Conservation (phyloP, 2,888 invertebrate genomes). For the Trissolcus japonicus region DNA sequence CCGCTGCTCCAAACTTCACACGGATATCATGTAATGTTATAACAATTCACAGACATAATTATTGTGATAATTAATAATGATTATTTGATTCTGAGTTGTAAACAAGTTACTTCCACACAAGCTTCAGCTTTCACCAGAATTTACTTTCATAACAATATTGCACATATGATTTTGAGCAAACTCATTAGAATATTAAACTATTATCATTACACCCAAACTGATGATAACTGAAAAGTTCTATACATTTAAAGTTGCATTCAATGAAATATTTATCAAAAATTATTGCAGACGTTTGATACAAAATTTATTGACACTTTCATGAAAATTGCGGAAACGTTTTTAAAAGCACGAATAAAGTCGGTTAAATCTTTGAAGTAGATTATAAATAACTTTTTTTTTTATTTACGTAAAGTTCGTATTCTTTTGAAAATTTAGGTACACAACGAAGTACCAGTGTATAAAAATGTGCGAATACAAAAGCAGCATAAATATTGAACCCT, state of each 20-base stretch:
- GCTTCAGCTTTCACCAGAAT: neutral
- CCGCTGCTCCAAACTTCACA: conserved; percentile 28
- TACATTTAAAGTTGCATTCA: too few species aligned
- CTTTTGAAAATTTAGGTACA: conserved; percentile 14
- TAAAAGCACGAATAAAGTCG: too few species aligned
- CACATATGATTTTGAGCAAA: conserved; percentile 9
- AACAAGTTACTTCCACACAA: neutral
- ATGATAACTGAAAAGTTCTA: too few species aligned
- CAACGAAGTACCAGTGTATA: neutral
- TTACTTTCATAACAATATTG: conserved; percentile 17
- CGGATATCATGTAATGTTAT: conserved; percentile 37
- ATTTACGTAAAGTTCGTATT: too few species aligned
- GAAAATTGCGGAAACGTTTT: too few species aligned
- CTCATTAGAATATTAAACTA: too few species aligned
- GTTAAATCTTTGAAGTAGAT: too few species aligned
- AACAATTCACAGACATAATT: conserved; percentile 33
- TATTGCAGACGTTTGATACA: too few species aligned
- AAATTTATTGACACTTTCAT: too few species aligned
- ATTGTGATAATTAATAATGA: conserved; percentile 20
- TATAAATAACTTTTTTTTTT: too few species aligned
- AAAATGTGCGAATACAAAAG: conserved; percentile 15
- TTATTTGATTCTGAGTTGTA: conserved; percentile 15
- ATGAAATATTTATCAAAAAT: too few species aligned
- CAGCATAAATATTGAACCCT: conserved; percentile 20
- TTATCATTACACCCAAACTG: too few species aligned